Percentiles rank a stretch among this genome's conserved stretches.
Conservation (phyloP, 2,888 invertebrate genomes). For the Calameuta pallipes region DNA sequence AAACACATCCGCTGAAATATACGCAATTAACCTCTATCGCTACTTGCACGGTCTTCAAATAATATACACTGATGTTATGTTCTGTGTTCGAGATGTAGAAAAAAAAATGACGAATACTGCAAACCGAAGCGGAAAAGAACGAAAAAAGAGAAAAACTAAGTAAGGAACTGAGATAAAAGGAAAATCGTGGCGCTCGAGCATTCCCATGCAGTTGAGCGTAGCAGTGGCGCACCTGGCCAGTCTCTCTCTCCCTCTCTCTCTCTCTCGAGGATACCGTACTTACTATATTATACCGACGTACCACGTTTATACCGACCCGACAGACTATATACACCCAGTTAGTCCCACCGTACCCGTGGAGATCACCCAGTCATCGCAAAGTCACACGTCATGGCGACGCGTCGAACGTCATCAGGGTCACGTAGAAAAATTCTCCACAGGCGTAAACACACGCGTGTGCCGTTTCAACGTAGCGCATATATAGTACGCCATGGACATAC, state of each 20-base stretch:
- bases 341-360: background rate
- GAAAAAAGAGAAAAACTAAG: slow-evolving; percentile 4
- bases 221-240: slow-evolving; percentile 37
- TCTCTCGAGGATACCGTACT: background rate
- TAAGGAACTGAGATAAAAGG: background rate
- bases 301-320: slow-evolving; percentile 2
- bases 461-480: background rate
- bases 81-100: background rate
- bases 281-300: slow-evolving; percentile 1
- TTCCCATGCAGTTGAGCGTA: slow-evolving; percentile 44
- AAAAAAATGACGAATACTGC: background rate
- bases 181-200: slow-evolving; percentile 25
- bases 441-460: background rate
- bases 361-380: background rate
- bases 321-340: background rate
- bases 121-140: background rate
- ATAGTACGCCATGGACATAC: background rate
- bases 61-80: background rate
- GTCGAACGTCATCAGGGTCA: slow-evolving; percentile 9
- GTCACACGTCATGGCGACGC: slow-evolving; percentile 19
- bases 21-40: background rate
- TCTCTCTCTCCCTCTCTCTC: background rate
- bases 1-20: background rate
- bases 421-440: background rate
- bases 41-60: background rate